phyloP scores from a whole-genome alignment of 2,888 invertebrate species.

The Adelphocoris suturalis region DNA sequence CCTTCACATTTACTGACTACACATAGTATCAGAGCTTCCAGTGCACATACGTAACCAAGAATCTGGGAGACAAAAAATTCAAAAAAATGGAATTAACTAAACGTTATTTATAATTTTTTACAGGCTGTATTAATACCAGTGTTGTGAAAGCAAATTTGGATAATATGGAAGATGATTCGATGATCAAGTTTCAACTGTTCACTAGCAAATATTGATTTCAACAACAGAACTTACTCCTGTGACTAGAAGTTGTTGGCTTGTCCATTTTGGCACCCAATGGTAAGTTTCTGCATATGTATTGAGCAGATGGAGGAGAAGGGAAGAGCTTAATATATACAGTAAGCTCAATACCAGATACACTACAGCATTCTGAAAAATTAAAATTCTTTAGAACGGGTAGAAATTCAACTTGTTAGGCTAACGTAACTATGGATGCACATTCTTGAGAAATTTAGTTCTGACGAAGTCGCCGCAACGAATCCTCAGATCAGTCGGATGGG shows the following conservation, averaged over 20 bases:
- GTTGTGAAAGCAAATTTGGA: too few relatives aligned
- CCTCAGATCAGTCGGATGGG: too few relatives aligned
- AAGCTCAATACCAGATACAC: conserved; percentile 86
- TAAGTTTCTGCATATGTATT: conserved; percentile 81
- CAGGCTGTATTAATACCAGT: too few relatives aligned
- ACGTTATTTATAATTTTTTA: too few relatives aligned
- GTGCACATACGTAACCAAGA: conserved; percentile 83
- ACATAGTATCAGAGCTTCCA: conserved; percentile 82
- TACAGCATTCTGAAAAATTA: conserved; percentile 83
- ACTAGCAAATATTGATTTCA: too few relatives aligned
- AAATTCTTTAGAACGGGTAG: neutral
- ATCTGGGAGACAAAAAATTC: conserved; percentile 78
- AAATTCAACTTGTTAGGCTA: too few relatives aligned
- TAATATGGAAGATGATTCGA: too few relatives aligned
- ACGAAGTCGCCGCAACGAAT: too few relatives aligned
- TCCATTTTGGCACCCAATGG: conserved; percentile 86
- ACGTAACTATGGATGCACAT: too few relatives aligned
- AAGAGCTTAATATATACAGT: conserved; percentile 85
- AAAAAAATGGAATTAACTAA: neutral
- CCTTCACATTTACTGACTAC: conserved; percentile 82
- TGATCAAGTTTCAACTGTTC: too few relatives aligned
- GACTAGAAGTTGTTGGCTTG: conserved; percentile 85
- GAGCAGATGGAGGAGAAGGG: conserved; percentile 84
- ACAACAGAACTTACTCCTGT: conserved; percentile 81
- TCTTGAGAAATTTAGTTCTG: too few relatives aligned